Base-by-base conservation (phyloP, 23 tunicate species). In the Pegea sp. region DNA sequence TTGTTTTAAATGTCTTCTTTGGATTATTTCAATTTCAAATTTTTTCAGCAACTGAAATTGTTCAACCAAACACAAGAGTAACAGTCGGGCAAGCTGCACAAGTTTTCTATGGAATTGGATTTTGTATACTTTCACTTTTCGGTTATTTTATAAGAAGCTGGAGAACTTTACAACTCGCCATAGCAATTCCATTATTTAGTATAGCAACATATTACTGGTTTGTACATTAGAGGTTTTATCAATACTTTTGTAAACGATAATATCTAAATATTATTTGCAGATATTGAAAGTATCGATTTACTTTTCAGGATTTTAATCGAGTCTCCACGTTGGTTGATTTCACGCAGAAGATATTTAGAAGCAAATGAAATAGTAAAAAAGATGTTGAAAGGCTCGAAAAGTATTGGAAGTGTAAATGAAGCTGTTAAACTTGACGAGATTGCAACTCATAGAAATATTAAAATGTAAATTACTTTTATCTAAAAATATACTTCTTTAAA, bases 41-140 rank as follows among this genome's bases (percentile, higher is more conserved):
- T n/a, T n/a, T n/a, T n/a, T n/a, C 72, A 84, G 95, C 69, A 4
- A 68, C 95, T 13, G 95, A 84, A 58, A 63, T 66, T 28, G 84
- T 84, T 11, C 50, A 66, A 7, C 81, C 80, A 21, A 52, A 68
- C 33, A 24, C 67, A 38, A 57, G 80, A 61, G 95, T 84, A 6
- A 48, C 71, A 53, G 74, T 74, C 1, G 75, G 76, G 20, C 95
- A 84, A 43, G 33, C 95, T 6, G 29, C 44, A 8, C 95, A 84
- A 58, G 67, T 76, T 8, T 49, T 74, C 43, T 84, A 62, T 49
- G 81, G 76, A 0, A 32, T 57, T 0, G 95, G 95, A 20, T 72
- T 84, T 68, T 84, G 95, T 68, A 16, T 67, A 25, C 68, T 84
- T 21, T 72, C 95, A 24, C 44, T 68, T 33, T 64, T 69, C 57